Base-by-base conservation (phyloP, 2,113 vertebrate genomes). In the Embiotoca jacksoni region DNA sequence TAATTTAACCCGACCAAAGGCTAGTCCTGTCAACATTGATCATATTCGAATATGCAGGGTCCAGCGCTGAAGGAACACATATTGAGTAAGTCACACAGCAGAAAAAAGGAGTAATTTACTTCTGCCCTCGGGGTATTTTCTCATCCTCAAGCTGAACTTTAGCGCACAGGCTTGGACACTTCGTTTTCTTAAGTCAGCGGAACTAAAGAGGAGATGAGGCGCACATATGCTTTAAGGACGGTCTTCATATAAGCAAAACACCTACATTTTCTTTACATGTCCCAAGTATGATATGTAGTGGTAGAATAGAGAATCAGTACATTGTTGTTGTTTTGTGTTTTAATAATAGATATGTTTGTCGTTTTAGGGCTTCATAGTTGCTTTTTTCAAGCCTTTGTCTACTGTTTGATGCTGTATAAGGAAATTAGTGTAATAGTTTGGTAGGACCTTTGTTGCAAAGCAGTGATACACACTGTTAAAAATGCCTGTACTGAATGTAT, bases 1-100 rank as follows among this genome's bases (percentile, higher is more conserved):
- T 75, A 70, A 73, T 82, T 91, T 80, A 78, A 86, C 78, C 76
- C 30, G 41, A 85, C 71, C 74, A 70, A 87, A 83, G 80, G 80
- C 35, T 36, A 67, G 71, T 41, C 58, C 74, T 83, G 90, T 91
- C 90, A 87, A 60, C 87, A 88, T 79, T 53, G 80, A 90, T 92
- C 88, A 90, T 80, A 68, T 75, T 90, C 32, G 36, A 64, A 69
- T 78, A 70, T 53, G 79, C 73, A 39, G 49, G 35, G 75, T 78
- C 37, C 2, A 36, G 50, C 8, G 3, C 50, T 67, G 64, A 50
- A 66, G 55, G 60, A 80, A 61, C 71, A 52, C 62, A 76, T 78
- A 72, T 72, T 72, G 77, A 68, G 67, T 35, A 77, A 83, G 81
- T 78, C 69, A 55, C 59, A 70, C 3, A 44, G 62, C 33, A 72